Percentiles rank a stretch among this genome's conserved stretches.
These are phyloP conservation scores for Rapana venosa DNA, from an alignment of 2,888 invertebrate genomes.

Conservation along the genomic window DNA sequence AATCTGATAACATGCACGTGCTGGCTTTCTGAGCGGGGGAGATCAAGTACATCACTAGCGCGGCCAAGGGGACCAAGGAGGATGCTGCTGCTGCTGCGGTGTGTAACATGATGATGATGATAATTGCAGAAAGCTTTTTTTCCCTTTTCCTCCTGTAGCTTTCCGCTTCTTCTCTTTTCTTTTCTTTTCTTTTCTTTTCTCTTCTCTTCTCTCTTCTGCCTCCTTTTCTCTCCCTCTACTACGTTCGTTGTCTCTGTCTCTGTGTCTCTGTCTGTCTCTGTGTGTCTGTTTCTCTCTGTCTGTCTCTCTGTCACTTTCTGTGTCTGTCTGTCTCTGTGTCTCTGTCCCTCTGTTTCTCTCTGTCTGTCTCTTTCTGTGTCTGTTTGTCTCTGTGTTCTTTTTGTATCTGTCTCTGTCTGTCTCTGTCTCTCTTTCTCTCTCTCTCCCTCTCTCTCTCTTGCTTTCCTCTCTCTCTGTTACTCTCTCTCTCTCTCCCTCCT, in stretches of 20 bases:
- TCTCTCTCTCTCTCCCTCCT: not conserved
- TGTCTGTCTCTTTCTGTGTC: no score
- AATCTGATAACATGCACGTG: slow-evolving; percentile 24
- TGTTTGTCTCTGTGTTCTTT: no score
- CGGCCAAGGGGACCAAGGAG: not conserved
- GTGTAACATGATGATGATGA: slow-evolving; percentile 19
- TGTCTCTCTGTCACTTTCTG: not conserved
- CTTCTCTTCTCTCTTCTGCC: not conserved
- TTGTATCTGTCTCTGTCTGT: not conserved
- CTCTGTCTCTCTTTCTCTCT: not conserved
- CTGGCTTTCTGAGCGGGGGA: not conserved
- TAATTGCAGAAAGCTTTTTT: not conserved
- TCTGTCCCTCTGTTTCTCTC: no score
- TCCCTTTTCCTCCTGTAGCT: no score
- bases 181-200: not conserved
- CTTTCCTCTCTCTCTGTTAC: not conserved
- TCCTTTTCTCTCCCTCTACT: no score
- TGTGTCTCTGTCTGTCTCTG: not conserved
- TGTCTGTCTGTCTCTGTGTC: not conserved
- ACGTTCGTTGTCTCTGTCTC: no score
- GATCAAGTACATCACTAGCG: not conserved
- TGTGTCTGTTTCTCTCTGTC: not conserved
- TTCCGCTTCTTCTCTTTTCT: not conserved
- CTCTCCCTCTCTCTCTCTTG: not conserved
- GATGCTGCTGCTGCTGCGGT: no score